Conservation (phyloP, 2,888 invertebrate species). For the Eupeodes luniger region DNA sequence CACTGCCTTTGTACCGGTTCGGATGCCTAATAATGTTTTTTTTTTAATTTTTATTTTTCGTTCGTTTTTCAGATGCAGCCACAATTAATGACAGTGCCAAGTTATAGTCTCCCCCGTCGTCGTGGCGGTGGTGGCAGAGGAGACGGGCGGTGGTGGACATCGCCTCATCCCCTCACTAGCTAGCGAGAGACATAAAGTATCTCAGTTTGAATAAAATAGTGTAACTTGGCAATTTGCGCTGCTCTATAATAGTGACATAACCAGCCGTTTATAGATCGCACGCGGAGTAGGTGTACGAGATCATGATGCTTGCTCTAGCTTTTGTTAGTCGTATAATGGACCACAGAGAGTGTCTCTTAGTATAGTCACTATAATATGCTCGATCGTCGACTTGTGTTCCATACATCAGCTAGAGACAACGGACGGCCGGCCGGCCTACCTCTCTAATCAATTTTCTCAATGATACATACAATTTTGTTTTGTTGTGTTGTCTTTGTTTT, state of each 20-base stretch:
- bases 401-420: background rate
- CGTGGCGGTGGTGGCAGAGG: background rate
- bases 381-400: background rate
- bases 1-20: conserved; percentile 64
- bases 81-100: conserved; percentile 58
- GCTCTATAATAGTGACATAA: conserved; percentile 58
- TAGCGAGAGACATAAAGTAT: conserved; percentile 16
- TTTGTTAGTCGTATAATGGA: conserved; percentile 5
- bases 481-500: background rate
- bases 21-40: conserved; percentile 48
- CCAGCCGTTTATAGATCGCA: conserved; percentile 51
- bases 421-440: background rate
- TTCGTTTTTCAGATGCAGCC: conserved; percentile 34
- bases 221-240: conserved; percentile 67
- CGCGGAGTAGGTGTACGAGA: conserved; percentile 22
- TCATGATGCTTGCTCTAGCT: conserved; percentile 40
- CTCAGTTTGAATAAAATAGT: conserved; percentile 48
- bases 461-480: background rate
- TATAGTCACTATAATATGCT: background rate
- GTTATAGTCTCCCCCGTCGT: conserved; percentile 2
- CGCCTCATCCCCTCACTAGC: background rate
- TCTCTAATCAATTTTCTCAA: background rate
- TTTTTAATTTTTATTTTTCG: background rate
- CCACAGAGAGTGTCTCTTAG: background rate
- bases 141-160: too few species aligned